Evolutionary conservation across 2,113 vertebrate species (phyloP).

Genomic region (Pterocles gutturalis): DNA sequence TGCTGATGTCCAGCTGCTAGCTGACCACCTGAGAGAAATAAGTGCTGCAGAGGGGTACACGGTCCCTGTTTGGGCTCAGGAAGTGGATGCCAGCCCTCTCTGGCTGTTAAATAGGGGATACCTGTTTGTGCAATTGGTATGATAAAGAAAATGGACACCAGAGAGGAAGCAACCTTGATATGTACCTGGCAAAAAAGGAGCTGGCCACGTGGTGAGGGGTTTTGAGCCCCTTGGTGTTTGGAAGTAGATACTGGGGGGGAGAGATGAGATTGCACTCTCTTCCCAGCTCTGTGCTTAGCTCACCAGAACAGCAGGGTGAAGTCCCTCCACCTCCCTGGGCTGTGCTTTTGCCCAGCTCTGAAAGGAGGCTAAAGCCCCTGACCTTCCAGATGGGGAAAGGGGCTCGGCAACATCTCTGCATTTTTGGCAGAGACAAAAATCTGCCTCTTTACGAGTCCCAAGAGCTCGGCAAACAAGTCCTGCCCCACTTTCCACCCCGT

Average conservation of each 20-base stretch:
- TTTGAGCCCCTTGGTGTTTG: neutral
- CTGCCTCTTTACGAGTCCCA: neutral
- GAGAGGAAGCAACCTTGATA: neutral
- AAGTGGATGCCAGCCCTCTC: neutral
- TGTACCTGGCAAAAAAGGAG: neutral
- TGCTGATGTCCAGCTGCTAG: neutral
- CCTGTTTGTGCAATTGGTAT: neutral
- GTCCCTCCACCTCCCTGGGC: neutral
- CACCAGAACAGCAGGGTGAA: neutral
- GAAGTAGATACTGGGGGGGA: neutral
- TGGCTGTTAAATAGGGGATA: neutral
- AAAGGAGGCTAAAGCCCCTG: neutral
- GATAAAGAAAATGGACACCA: neutral
- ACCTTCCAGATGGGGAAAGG: neutral
- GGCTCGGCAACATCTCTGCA: rapidly evolving
- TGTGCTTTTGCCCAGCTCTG: neutral
- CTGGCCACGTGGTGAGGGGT: neutral
- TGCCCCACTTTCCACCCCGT: neutral
- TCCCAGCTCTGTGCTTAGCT: neutral
- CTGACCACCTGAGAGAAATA: neutral
- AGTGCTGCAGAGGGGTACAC: rapidly evolving
- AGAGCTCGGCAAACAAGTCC: neutral
- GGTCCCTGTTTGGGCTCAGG: rapidly evolving
- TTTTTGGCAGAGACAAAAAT: neutral
- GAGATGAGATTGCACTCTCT: neutral